Percentiles rank a stretch among this genome's conserved stretches.
These are phyloP conservation scores for Chesias legatella DNA, from an alignment of 2,888 invertebrate genomes.

Conservation along the genomic window DNA sequence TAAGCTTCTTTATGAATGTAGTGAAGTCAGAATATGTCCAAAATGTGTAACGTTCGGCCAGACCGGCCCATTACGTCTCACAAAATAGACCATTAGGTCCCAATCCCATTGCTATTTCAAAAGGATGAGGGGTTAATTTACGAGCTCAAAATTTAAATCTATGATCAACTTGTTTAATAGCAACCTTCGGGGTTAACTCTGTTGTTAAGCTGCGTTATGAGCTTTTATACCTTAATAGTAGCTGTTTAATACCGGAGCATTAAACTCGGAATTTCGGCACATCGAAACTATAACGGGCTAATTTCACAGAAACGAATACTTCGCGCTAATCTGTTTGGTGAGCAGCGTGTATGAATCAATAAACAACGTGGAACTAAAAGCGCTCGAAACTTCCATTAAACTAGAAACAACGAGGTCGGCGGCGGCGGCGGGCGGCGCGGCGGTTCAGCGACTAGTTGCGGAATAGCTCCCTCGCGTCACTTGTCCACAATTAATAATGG, in stretches of 20 bases:
- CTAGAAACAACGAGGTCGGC: slow-evolving; percentile 49
- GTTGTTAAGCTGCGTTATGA: slow-evolving; percentile 68
- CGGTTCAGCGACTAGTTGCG: slow-evolving; percentile 33
- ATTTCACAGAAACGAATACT: slow-evolving; percentile 5
- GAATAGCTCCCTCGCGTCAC: slow-evolving; percentile 57
- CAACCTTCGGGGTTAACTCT: slow-evolving; percentile 67
- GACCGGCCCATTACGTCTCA: slow-evolving; percentile 74
- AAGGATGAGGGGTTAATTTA: slow-evolving; percentile 80
- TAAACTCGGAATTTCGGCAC: slow-evolving; percentile 30
- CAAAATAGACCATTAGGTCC: slow-evolving; percentile 79
- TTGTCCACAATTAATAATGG: slow-evolving; percentile 75
- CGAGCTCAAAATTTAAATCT: slow-evolving; percentile 79
- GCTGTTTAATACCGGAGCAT: slow-evolving; percentile 6
- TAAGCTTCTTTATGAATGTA: slow-evolving; percentile 56
- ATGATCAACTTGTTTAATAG: slow-evolving; percentile 74
- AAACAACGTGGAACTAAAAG: slow-evolving; percentile 42
- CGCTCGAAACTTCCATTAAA: slow-evolving; percentile 55
- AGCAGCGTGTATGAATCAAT: slow-evolving; percentile 44
- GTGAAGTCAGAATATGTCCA: slow-evolving; percentile 68
- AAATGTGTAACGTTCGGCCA: slow-evolving; percentile 72
- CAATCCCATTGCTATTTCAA: slow-evolving; percentile 78
- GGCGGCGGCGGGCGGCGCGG: too few species aligned
- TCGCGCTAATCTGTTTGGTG: slow-evolving; percentile 26
- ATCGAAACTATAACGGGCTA: slow-evolving; percentile 24
- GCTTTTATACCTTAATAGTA: slow-evolving; percentile 13